phyloP scores from a whole-genome alignment of 2,113 vertebrate genomes.

The Guaruba guarouba region DNA sequence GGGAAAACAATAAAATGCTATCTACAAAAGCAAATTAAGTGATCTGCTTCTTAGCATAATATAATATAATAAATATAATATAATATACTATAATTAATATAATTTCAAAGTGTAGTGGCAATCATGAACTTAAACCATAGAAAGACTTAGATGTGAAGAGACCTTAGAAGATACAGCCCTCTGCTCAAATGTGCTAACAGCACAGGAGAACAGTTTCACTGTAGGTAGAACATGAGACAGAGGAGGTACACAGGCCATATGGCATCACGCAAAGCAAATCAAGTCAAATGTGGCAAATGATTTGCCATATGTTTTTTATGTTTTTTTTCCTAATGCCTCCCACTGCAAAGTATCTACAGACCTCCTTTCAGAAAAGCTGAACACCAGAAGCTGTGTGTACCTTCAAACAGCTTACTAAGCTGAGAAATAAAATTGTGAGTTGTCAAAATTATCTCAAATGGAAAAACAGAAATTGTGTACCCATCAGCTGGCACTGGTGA shows the following conservation, averaged over 20 bases:
- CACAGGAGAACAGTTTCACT: neutral
- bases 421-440: neutral
- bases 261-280: neutral
- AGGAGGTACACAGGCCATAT: neutral
- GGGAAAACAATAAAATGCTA: neutral
- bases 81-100: neutral
- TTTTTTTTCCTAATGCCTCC: neutral
- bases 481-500: neutral
- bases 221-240: neutral
- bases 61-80: neutral
- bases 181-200: neutral
- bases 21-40: neutral
- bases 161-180: neutral
- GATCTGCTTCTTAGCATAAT: neutral
- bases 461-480: neutral
- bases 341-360: neutral
- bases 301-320: neutral
- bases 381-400: neutral
- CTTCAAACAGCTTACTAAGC: neutral
- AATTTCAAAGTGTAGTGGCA: neutral
- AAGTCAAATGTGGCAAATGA: neutral
- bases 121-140: neutral
- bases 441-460: neutral
- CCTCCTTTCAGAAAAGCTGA: neutral
- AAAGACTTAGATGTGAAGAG: neutral